Evolutionary conservation across 2,888 invertebrate genomes (phyloP).

Genomic region (Polietes domitor): DNA sequence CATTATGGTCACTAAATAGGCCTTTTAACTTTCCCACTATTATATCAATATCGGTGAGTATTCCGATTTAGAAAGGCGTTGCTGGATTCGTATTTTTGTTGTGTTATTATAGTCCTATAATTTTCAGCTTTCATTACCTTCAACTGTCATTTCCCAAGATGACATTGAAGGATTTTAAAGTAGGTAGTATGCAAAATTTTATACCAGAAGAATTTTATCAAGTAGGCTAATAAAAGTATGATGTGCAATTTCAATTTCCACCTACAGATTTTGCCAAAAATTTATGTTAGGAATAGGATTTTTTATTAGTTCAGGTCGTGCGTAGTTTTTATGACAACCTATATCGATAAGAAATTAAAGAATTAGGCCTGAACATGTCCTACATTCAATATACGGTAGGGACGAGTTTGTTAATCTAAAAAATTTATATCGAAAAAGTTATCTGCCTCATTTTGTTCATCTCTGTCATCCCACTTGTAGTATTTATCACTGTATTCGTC

Average conservation of each 20-base stretch:
- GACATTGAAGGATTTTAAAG: slow-evolving; percentile 38
- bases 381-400: slow-evolving; percentile 23
- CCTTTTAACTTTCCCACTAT: background rate
- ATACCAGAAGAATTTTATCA: background rate
- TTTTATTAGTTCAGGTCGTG: slow-evolving; percentile 26
- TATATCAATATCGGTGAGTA: background rate
- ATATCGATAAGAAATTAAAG: slow-evolving; percentile 38
- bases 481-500: too few relatives aligned
- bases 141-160: slow-evolving; percentile 38
- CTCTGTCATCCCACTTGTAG: background rate
- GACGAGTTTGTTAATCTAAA: too few relatives aligned
- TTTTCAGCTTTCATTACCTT: slow-evolving; percentile 8
- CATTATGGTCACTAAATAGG: slow-evolving; percentile 22
- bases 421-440: too few relatives aligned
- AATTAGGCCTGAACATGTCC: slow-evolving; percentile 18
- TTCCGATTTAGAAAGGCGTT: background rate
- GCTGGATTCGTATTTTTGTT: background rate
- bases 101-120: slow-evolving; percentile 3
- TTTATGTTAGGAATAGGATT: background rate
- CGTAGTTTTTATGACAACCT: slow-evolving; percentile 29
- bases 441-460: too few relatives aligned
- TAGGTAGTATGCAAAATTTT: slow-evolving; percentile 44
- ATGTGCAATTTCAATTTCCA: slow-evolving; percentile 9
- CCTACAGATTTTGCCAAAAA: slow-evolving; percentile 30
- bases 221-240: slow-evolving; percentile 18